Evolutionary conservation across 2,797 vertebrate species (phyloP).

Genomic region (Streptopelia turtur): DNA sequence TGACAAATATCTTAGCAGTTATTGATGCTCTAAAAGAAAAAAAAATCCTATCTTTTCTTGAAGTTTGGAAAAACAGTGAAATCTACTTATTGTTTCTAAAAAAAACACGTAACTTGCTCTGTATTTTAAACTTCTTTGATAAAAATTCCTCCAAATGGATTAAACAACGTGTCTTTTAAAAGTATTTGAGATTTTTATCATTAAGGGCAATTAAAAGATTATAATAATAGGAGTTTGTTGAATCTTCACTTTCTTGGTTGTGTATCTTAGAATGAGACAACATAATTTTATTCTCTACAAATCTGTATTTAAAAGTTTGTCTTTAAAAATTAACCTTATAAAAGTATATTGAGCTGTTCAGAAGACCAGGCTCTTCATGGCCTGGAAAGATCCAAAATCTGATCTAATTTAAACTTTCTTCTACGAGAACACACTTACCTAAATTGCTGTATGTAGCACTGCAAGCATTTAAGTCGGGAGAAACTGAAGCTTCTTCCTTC

Average conservation of each 20-base stretch:
- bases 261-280: neutral
- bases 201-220: neutral
- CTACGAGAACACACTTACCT: constrained; percentile 79
- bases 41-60: neutral
- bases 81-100: neutral
- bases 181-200: neutral
- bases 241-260: neutral
- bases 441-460: constrained; percentile 96
- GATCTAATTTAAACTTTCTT: too few relatives aligned
- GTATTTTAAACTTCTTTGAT: neutral
- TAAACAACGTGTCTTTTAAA: neutral
- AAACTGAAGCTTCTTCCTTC: constrained; percentile 82
- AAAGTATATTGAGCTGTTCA: neutral
- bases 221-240: neutral
- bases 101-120: neutral
- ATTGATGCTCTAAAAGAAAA: neutral
- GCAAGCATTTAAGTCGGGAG: constrained; percentile 84
- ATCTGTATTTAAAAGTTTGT: neutral
- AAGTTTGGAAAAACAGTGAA: neutral
- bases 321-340: neutral
- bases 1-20: neutral
- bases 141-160: neutral
- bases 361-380: neutral
- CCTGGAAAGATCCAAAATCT: neutral
- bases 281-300: neutral